phyloP scores from a whole-genome alignment of 2,797 vertebrate species.

The Aldrovandia affinis region DNA sequence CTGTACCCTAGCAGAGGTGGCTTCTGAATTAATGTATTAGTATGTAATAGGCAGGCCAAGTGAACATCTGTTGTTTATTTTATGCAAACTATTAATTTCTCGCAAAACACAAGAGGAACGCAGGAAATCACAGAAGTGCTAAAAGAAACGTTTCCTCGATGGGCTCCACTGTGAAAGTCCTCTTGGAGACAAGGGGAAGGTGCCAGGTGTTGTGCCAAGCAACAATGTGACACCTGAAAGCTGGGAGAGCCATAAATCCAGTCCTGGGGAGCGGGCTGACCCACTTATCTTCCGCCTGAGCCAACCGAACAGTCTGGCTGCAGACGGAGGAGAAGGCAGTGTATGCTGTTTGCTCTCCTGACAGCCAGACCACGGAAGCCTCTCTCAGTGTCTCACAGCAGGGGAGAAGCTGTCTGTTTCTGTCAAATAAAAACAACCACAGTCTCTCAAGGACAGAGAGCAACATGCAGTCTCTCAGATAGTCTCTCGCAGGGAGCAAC shows the following conservation, averaged over 20 bases:
- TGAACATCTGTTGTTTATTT: conserved; percentile 38
- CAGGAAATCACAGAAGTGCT: conserved; percentile 15
- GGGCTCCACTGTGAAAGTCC: background rate
- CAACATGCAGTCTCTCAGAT: background rate
- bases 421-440: background rate
- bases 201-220: background rate
- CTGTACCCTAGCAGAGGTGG: background rate
- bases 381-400: background rate
- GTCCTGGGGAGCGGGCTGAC: background rate
- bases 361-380: background rate
- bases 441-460: background rate
- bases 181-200: background rate
- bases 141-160: background rate
- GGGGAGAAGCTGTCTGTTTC: background rate
- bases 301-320: background rate
- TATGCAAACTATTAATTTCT: conserved; percentile 26
- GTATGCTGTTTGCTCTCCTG: background rate
- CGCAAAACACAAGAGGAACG: background rate
- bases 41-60: conserved; percentile 29
- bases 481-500: background rate
- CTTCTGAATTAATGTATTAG: conserved; percentile 12
- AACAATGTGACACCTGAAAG: background rate
- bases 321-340: background rate
- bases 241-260: background rate
- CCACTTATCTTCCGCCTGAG: background rate